phyloP scores from a whole-genome alignment of 2,888 invertebrate genomes.

The Malthinus seriepunctatus region DNA sequence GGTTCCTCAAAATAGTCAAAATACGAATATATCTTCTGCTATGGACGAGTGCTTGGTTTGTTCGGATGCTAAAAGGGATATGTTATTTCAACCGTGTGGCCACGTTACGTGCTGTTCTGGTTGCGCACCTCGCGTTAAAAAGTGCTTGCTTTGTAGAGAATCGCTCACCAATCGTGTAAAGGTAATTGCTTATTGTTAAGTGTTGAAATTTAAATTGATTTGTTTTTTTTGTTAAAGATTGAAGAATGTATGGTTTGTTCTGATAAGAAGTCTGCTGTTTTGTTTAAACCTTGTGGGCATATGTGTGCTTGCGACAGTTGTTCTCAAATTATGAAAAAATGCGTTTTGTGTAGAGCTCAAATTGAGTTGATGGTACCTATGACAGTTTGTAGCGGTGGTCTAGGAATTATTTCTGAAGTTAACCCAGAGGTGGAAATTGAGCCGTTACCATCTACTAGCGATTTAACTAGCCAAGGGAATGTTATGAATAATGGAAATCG shows the following conservation, averaged over 20 bases:
- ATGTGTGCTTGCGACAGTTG: slow-evolving; percentile 92
- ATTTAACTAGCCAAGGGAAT: slow-evolving; percentile 53
- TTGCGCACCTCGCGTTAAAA: slow-evolving; percentile 89
- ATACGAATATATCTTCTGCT: slow-evolving; percentile 37
- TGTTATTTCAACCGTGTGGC: slow-evolving; percentile 87
- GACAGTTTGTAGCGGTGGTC: slow-evolving; percentile 51
- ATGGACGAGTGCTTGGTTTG: slow-evolving; percentile 92
- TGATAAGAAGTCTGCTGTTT: slow-evolving; percentile 86
- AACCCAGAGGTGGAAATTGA: slow-evolving; percentile 58
- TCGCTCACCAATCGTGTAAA: slow-evolving; percentile 78
- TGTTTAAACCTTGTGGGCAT: slow-evolving; percentile 95
- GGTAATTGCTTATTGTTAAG: slow-evolving; percentile 54
- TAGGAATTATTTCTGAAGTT: slow-evolving; percentile 57
- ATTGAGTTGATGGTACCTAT: slow-evolving; percentile 71
- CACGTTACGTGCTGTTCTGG: slow-evolving; percentile 92
- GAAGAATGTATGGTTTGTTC: slow-evolving; percentile 97
- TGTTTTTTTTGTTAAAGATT: slow-evolving; percentile 61
- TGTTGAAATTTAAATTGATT: not conserved
- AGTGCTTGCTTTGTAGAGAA: slow-evolving; percentile 91
- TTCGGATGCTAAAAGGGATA: slow-evolving; percentile 90
- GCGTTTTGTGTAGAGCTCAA: slow-evolving; percentile 90
- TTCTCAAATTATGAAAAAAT: slow-evolving; percentile 95
- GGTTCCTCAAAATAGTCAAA: slow-evolving; percentile 50
- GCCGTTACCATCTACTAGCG: slow-evolving; percentile 48
- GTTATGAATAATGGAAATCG: slow-evolving; percentile 70